Evolutionary conservation across 2,113 vertebrate species (phyloP).

Genomic region (Athene cunicularia): DNA sequence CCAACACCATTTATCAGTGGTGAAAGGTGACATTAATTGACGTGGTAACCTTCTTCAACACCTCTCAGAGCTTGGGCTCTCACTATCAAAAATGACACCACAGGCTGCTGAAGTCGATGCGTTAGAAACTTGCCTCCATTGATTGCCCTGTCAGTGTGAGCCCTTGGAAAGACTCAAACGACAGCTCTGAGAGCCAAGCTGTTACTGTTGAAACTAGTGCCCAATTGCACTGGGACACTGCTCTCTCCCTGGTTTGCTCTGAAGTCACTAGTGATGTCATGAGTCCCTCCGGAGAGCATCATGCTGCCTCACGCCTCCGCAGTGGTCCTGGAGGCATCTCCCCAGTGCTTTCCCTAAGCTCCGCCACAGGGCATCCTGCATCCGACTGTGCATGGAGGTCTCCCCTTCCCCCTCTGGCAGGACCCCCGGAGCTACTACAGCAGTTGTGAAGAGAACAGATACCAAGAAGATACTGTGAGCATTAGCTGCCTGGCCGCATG

Average conservation of each 20-base stretch:
- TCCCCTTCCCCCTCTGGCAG: not conserved
- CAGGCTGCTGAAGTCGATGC: not conserved
- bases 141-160: not conserved
- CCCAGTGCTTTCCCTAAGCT: not conserved
- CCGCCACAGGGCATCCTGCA: accelerated
- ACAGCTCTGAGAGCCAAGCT: not conserved
- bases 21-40: not conserved
- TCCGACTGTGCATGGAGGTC: accelerated
- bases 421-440: not conserved
- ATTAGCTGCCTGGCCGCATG: not conserved
- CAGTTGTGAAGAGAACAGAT: not conserved
- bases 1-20: not conserved
- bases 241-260: not conserved
- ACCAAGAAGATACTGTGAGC: not conserved
- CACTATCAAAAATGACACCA: not conserved
- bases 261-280: not conserved
- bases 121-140: not conserved
- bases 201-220: not conserved
- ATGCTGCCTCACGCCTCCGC: accelerated
- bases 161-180: not conserved
- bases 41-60: not conserved
- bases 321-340: not conserved
- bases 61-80: not conserved
- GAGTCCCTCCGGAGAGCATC: not conserved
- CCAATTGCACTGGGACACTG: not conserved